Conservation (phyloP, 23 tunicate genomes). For the Aplidium turbinatum region DNA sequence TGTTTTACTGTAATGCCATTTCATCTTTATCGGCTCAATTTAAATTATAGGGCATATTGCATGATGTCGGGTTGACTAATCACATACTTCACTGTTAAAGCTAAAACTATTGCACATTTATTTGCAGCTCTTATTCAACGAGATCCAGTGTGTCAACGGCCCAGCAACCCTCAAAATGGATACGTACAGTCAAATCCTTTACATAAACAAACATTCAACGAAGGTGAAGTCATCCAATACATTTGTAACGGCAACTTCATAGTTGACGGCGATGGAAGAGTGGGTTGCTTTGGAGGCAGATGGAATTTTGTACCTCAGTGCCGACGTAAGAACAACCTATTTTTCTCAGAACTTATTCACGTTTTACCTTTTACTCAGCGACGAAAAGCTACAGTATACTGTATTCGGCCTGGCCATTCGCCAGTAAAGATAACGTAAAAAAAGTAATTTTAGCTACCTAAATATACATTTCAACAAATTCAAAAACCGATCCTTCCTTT, state of each 20-base stretch:
- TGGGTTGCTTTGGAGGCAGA: conserved; percentile 9
- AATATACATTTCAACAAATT: no score
- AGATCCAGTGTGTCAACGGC: conserved; percentile 6
- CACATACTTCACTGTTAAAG: neutral
- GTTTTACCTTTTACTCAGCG: no score
- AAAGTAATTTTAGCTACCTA: no score
- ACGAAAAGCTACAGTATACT: no score
- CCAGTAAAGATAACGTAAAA: no score
- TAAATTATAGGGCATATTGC: neutral
- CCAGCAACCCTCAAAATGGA: conserved; percentile 9
- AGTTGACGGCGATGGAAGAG: conserved; percentile 30
- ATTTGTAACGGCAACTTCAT: neutral
- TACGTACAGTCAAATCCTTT: neutral
- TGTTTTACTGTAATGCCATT: no score
- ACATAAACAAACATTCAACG: conserved; percentile 6
- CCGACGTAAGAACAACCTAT: conserved; percentile 37
- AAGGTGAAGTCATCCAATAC: conserved; percentile 25
- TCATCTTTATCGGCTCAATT: no score
- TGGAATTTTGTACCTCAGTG: conserved; percentile 31
- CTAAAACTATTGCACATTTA: neutral
- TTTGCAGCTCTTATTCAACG: neutral
- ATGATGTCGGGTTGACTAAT: neutral
- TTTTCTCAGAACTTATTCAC: no score
- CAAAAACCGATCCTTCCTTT: no score
- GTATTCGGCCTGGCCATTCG: no score